Evolutionary conservation across 2,888 invertebrate species (phyloP).

Genomic region (Uropetala carovei): DNA sequence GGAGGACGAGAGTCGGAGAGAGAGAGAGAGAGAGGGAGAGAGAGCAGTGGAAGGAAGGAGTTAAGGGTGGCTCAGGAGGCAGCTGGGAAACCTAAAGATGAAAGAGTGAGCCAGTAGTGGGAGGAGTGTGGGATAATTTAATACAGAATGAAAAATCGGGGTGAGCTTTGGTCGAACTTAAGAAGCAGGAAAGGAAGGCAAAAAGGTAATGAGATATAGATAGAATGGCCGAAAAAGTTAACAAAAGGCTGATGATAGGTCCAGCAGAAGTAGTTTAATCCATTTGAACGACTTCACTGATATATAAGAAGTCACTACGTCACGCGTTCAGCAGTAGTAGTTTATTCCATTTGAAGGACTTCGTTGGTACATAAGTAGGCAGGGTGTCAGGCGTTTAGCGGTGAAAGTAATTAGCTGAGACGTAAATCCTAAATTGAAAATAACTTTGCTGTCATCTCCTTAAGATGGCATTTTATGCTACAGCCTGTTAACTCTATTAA

Average conservation of each 20-base stretch:
- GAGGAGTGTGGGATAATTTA: not conserved
- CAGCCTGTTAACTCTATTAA: too few relatives aligned
- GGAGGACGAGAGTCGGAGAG: not conserved
- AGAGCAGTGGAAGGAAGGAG: not conserved
- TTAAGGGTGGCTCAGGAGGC: not conserved
- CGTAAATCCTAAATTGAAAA: too few relatives aligned
- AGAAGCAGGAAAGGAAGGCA: not conserved
- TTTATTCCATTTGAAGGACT: not conserved
- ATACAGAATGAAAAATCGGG: not conserved
- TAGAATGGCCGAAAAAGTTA: not conserved
- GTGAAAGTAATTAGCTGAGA: too few relatives aligned
- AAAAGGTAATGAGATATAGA: not conserved
- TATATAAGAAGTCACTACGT: too few relatives aligned
- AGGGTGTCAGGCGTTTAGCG: too few relatives aligned
- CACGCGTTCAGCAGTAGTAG: not conserved
- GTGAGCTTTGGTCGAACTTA: not conserved
- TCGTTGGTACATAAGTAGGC: too few relatives aligned
- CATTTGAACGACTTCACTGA: not conserved
- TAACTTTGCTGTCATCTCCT: too few relatives aligned
- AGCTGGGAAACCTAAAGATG: not conserved
- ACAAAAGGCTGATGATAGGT: not conserved
- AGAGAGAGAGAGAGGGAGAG: not conserved
- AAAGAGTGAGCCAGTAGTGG: not conserved
- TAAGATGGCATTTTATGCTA: too few relatives aligned
- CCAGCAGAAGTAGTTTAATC: not conserved